Percentiles rank a stretch among this genome's conserved stretches.
Conservation (phyloP, 2,797 vertebrate species). For the Periparus ater region DNA sequence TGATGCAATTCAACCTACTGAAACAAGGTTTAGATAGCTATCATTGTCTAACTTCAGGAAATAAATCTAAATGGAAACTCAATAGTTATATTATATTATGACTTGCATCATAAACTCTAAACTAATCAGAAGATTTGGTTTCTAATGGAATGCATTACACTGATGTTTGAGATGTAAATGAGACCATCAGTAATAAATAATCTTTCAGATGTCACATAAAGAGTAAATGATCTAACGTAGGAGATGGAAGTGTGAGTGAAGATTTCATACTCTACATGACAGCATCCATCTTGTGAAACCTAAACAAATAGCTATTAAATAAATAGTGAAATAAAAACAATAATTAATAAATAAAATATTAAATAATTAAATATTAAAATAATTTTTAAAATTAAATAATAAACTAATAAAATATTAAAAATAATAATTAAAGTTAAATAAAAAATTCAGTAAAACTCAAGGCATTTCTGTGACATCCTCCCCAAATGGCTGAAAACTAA, state of each 20-base stretch:
- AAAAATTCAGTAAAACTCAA: background rate
- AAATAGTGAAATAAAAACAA: too few species aligned
- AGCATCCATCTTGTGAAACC: background rate
- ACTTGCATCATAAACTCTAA: background rate
- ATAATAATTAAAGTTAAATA: background rate
- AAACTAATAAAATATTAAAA: too few species aligned
- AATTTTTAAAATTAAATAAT: too few species aligned
- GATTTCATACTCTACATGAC: background rate
- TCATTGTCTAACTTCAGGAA: background rate
- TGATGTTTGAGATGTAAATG: background rate
- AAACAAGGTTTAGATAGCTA: background rate
- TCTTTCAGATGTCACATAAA: background rate
- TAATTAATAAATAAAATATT: too few species aligned
- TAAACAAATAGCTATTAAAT: background rate
- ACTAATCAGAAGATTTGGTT: background rate
- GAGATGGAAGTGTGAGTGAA: background rate
- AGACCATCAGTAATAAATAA: background rate
- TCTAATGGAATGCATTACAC: background rate
- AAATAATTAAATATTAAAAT: too few species aligned
- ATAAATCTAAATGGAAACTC: background rate
- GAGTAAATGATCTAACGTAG: background rate
- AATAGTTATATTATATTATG: background rate
- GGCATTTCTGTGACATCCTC: background rate
- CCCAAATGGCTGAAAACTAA: background rate
- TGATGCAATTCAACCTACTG: background rate